These are phyloP conservation scores for Polyergus mexicanus DNA, from an alignment of 1,140 invertebrate species.

Conservation along the genomic window DNA sequence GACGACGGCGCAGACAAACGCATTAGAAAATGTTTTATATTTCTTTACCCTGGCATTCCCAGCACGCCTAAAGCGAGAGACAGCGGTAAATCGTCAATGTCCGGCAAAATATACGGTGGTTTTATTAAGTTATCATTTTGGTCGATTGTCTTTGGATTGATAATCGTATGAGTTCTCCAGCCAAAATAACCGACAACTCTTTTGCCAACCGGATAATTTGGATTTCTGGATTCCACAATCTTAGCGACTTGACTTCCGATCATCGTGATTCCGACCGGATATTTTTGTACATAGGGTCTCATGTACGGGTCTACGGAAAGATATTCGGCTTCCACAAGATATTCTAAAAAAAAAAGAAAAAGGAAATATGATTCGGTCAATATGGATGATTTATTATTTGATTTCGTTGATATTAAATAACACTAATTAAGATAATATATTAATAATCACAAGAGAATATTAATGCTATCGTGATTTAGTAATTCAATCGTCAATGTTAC, in stretches of 20 bases:
- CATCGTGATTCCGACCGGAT: conserved; percentile 88
- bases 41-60: conserved; percentile 89
- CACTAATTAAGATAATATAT: not conserved
- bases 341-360: conserved; percentile 85
- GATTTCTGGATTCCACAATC: conserved; percentile 89
- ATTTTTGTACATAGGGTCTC: conserved; percentile 87
- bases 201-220: conserved; percentile 88
- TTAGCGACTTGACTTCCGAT: conserved; percentile 89
- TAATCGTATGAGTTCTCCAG: conserved; percentile 87
- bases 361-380: not conserved
- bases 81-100: conserved; percentile 87
- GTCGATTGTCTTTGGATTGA: conserved; percentile 67
- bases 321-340: conserved; percentile 89
- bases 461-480: too few species aligned
- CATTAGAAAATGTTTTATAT: not conserved
- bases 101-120: conserved; percentile 85
- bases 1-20: not conserved
- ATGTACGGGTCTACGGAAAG: conserved; percentile 92
- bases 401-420: not conserved
- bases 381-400: not conserved
- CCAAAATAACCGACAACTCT: conserved; percentile 88
- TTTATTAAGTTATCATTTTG: not conserved
- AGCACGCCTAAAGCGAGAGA: conserved; percentile 88
- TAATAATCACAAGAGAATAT: too few species aligned
- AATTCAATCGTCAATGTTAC: too few species aligned